A percentile compares a stretch with the other conserved stretches of the same genome.
Evolutionary conservation across 2,113 vertebrate species (phyloP).

Genomic region (Pterocles burchelli): DNA sequence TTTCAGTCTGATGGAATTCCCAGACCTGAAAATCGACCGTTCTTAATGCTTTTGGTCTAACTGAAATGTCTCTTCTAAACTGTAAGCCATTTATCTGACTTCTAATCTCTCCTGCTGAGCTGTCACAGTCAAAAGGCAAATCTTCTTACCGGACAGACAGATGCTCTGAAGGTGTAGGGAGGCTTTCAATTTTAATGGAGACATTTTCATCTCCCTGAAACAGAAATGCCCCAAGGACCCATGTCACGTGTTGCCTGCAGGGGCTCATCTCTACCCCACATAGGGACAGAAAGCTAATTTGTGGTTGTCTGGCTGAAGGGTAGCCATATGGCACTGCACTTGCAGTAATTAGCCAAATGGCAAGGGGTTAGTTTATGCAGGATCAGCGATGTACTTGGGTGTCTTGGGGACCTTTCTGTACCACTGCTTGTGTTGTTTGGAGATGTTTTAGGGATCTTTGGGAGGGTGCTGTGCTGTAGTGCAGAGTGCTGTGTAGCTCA

Average conservation of each 20-base stretch:
- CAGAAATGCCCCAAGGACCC: background rate
- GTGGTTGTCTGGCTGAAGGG: background rate
- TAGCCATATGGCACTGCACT: background rate
- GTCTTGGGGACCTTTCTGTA: background rate
- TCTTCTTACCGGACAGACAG: constrained; percentile 37
- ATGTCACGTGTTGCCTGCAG: background rate
- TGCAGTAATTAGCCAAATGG: background rate
- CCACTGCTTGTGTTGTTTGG: background rate
- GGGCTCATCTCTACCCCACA: background rate
- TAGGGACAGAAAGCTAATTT: background rate
- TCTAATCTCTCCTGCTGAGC: constrained; percentile 47
- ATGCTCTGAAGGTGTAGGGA: constrained; percentile 37
- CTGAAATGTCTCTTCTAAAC: constrained; percentile 61
- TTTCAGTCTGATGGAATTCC: constrained; percentile 60
- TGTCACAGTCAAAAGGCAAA: constrained; percentile 50
- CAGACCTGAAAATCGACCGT: constrained; percentile 52
- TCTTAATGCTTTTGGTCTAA: constrained; percentile 59
- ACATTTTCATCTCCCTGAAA: constrained; percentile 16
- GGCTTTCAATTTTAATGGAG: constrained; percentile 10
- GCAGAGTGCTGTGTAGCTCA: background rate
- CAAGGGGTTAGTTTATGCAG: background rate
- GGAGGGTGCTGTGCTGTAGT: background rate
- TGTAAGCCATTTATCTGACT: constrained; percentile 52
- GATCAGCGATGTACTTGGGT: background rate
- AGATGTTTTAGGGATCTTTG: background rate